Conservation (phyloP, 2,113 vertebrate species). For the Phaethornis superciliosus region DNA sequence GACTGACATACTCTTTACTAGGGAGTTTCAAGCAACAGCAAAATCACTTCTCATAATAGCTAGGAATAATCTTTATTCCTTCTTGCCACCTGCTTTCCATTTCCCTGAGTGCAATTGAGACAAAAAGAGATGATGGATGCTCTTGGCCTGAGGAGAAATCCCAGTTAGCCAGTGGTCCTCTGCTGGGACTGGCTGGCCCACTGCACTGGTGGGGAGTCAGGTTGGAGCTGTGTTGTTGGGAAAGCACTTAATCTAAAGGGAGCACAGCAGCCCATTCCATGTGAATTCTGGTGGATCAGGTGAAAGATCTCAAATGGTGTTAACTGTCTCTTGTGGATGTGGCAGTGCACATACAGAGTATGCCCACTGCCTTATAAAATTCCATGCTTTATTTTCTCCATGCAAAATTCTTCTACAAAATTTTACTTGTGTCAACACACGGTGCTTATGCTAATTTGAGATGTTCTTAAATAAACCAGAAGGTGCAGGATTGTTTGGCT, state of each 20-base stretch:
- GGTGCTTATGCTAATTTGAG: background rate
- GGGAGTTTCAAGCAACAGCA: background rate
- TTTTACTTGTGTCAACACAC: background rate
- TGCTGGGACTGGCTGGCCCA: background rate
- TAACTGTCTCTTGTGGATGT: background rate
- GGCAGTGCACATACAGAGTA: background rate
- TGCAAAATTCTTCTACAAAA: background rate
- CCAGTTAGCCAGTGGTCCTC: background rate
- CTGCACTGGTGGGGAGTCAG: too few species aligned
- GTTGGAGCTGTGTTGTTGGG: background rate
- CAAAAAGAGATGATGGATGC: background rate
- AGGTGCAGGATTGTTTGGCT: background rate
- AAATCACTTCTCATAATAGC: background rate
- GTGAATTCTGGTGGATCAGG: background rate
- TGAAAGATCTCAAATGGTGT: background rate
- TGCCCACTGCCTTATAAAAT: background rate
- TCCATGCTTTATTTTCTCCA: background rate
- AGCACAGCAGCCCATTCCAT: background rate
- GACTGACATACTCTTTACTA: background rate
- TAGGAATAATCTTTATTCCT: background rate
- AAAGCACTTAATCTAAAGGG: background rate
- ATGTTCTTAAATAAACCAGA: constrained; percentile 23
- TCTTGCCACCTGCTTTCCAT: background rate
- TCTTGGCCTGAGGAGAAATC: background rate
- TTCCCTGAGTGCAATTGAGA: background rate